phyloP scores from a whole-genome alignment of 2,113 vertebrate species.

The Dipodomys merriami region DNA sequence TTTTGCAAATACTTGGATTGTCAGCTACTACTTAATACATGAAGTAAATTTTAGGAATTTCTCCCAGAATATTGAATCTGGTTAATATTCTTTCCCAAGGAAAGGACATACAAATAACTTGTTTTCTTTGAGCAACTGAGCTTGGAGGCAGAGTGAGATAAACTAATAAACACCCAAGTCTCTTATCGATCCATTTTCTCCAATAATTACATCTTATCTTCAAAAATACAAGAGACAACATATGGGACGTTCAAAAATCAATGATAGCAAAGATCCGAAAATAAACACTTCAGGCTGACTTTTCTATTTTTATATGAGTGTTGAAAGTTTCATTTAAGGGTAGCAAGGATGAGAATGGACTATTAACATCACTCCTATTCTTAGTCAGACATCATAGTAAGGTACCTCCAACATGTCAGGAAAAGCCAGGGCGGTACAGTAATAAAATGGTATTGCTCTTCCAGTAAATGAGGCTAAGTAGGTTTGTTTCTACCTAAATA shows the following conservation, averaged over 20 bases:
- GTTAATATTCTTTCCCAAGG: slow-evolving; percentile 50
- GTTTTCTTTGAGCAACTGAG: slow-evolving; percentile 56
- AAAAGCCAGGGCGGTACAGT: not conserved
- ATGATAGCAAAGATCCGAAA: slow-evolving; percentile 60
- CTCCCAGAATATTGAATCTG: not conserved
- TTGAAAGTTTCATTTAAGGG: slow-evolving; percentile 57
- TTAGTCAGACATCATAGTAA: not conserved
- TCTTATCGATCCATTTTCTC: slow-evolving; percentile 70
- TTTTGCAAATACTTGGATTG: not conserved
- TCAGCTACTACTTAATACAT: not conserved
- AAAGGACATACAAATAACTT: slow-evolving; percentile 55
- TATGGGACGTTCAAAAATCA: slow-evolving; percentile 60
- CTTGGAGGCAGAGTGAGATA: slow-evolving; percentile 51
- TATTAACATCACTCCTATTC: not conserved
- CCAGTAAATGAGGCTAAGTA: not conserved
- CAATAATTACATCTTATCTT: slow-evolving; percentile 75
- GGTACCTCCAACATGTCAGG: not conserved
- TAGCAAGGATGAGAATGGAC: not conserved
- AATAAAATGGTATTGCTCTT: not conserved
- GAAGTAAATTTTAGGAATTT: slow-evolving; percentile 40
- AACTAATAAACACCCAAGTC: slow-evolving; percentile 64
- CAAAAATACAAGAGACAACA: slow-evolving; percentile 71
- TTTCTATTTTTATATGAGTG: slow-evolving; percentile 57
- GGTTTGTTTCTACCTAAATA: not conserved
- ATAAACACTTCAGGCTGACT: slow-evolving; percentile 41